Evolutionary conservation across 1,140 invertebrate genomes (phyloP).

Genomic region (Zaprionus kolodkinae): DNA sequence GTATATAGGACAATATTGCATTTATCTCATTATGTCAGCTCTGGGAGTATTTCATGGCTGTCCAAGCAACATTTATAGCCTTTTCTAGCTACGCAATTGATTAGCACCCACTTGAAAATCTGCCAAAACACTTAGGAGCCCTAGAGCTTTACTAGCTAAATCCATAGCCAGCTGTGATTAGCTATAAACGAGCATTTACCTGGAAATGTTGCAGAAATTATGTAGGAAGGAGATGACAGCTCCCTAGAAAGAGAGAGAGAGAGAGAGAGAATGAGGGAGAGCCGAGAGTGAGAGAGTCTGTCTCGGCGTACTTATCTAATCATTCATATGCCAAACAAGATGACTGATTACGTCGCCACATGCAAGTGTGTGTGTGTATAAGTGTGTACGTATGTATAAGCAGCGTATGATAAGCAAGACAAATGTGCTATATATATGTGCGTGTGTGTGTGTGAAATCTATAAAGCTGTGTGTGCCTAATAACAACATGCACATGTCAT

Average conservation of each 20-base stretch:
- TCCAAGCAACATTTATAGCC: neutral
- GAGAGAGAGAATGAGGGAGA: neutral
- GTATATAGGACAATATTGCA: neutral
- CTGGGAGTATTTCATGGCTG: neutral
- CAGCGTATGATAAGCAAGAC: conserved; percentile 64
- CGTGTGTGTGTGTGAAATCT: conserved; percentile 59
- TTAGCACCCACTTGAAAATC: neutral
- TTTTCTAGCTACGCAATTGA: neutral
- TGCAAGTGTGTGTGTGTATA: conserved; percentile 13
- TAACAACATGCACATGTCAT: conserved; percentile 66
- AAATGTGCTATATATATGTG: conserved; percentile 52
- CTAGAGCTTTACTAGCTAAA: neutral
- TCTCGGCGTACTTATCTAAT: conserved; percentile 60
- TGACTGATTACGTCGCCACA: conserved; percentile 76
- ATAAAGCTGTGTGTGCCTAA: conserved; percentile 65
- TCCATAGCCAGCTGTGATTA: neutral
- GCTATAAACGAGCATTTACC: neutral
- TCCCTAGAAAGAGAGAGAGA: too few species aligned
- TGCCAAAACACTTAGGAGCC: neutral
- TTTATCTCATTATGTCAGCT: neutral
- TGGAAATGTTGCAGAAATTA: neutral
- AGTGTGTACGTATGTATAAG: conserved; percentile 23
- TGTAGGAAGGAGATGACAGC: too few species aligned
- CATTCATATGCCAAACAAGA: conserved; percentile 78
- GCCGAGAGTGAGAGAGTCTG: neutral